Base-by-base conservation (phyloP, 2,113 vertebrate genomes). In the Solea senegalensis region DNA sequence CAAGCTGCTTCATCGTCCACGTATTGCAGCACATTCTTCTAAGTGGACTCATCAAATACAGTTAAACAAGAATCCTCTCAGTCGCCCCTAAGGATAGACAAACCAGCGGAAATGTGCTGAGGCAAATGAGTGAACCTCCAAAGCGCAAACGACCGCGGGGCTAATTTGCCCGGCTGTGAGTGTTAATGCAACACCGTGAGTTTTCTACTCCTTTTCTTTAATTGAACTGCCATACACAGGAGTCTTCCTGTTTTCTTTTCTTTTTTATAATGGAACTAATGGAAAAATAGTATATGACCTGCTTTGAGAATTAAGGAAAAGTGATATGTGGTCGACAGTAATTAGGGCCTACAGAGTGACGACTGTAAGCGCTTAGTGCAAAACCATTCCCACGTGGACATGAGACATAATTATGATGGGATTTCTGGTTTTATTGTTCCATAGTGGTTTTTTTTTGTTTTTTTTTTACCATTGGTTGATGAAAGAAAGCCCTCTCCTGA, bases 401-500 rank as follows among this genome's bases (percentile, higher is more conserved):
- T 34, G 34, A 46, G 65, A 16, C 12, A 9, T 87, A 84, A 90
- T 92, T 84, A 85, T 75, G 49, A 85, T 80, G 69, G 68, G 70
- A 74, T 83, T 88, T 82, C 66, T 86, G 79, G 56, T 74, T 80
- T 83, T 78, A 84, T 88, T 88, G 76, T 84, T 89, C 55, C 55
- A 27, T 48, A 44, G 51, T 8, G 54, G 68, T 74, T 34, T 4
- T 34, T 34, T 34, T 34, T 3, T 34, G 5, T 34, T 3, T 34
- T 4, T 34, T 4, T 34, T 34, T 34, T 34, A 34, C 3, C 34
- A 34, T 34, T 34, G 34, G 34, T 34, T 34, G 84, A 89, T 86
- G 76, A 86, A 86, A 89, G 79, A 58, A 73, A 76, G 62, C 80
- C 51, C 73, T 81, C 60, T 49, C 5, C 34, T 34, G 43, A 79